phyloP scores from a whole-genome alignment of 2,888 invertebrate genomes.

The Caenorhabditis sinica region DNA sequence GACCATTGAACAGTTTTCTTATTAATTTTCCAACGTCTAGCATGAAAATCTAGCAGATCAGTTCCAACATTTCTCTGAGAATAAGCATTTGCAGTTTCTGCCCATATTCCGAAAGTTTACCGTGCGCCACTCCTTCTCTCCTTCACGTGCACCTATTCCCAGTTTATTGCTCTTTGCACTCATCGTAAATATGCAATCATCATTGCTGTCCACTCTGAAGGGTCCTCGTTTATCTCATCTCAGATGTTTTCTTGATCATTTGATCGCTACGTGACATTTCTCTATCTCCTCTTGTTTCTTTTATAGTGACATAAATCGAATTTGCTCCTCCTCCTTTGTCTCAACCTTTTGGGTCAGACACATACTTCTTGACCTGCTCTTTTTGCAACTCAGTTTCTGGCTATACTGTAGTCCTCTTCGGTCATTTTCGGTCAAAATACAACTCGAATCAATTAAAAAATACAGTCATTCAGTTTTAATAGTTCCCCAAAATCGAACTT shows the following conservation, averaged over 20 bases:
- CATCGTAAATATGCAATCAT: constrained; percentile 5
- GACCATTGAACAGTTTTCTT: too few relatives aligned
- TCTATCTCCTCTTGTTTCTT: constrained; percentile 29
- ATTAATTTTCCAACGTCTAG: too few relatives aligned
- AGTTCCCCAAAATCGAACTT: too few relatives aligned
- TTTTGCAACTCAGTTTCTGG: background rate
- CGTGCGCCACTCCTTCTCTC: background rate
- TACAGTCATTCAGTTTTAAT: too few relatives aligned
- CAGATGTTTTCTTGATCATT: constrained; percentile 49
- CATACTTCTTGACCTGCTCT: background rate
- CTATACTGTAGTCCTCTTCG: constrained; percentile 40
- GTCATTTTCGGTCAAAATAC: too few relatives aligned
- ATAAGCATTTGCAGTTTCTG: background rate
- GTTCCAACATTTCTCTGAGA: background rate
- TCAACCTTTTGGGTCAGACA: background rate
- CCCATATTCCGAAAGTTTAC: background rate
- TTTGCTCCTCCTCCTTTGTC: constrained; percentile 19
- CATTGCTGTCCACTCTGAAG: constrained; percentile 1
- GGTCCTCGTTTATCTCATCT: constrained; percentile 6
- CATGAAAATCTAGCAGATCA: too few relatives aligned
- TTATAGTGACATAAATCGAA: constrained; percentile 24
- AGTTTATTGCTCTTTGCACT: constrained; percentile 31
- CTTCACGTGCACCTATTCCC: constrained; percentile 15
- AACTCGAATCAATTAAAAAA: background rate
- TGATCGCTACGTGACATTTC: constrained; percentile 37